Percentiles rank a stretch among this genome's conserved stretches.
These are phyloP conservation scores for Ceratosolen fusciceps DNA, from an alignment of 1,140 invertebrate species.

Conservation along the genomic window DNA sequence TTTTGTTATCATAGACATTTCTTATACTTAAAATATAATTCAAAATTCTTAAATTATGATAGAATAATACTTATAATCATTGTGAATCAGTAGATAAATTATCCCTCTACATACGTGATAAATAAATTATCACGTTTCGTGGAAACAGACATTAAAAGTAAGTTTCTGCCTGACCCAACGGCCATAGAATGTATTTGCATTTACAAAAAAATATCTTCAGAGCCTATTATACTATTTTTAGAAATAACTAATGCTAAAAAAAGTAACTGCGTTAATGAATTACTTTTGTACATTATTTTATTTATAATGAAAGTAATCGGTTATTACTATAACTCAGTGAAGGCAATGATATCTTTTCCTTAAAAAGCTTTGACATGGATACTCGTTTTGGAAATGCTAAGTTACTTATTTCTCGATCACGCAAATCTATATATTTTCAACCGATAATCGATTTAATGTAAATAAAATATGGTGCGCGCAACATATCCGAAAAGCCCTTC, in stretches of 20 bases:
- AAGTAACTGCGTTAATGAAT: too few species aligned
- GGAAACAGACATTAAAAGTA: neutral
- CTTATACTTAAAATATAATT: too few species aligned
- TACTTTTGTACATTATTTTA: neutral
- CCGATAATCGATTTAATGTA: neutral
- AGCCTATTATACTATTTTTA: too few species aligned
- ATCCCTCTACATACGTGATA: neutral
- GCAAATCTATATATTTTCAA: neutral
- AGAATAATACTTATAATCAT: neutral
- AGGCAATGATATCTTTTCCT: neutral
- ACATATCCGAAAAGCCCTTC: too few species aligned
- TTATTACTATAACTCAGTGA: neutral
- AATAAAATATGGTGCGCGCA: neutral
- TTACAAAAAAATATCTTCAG: neutral
- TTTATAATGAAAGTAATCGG: neutral
- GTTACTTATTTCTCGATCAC: neutral
- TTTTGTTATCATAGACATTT: too few species aligned
- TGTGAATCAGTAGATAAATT: neutral
- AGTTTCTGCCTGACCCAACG: neutral
- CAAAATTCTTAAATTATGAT: too few species aligned
- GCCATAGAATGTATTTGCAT: neutral
- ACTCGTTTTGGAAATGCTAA: neutral
- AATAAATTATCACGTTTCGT: neutral
- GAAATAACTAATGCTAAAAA: too few species aligned
- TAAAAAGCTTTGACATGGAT: neutral